Base-by-base conservation (phyloP, 2,797 vertebrate species). In the Gastrophryne carolinensis region DNA sequence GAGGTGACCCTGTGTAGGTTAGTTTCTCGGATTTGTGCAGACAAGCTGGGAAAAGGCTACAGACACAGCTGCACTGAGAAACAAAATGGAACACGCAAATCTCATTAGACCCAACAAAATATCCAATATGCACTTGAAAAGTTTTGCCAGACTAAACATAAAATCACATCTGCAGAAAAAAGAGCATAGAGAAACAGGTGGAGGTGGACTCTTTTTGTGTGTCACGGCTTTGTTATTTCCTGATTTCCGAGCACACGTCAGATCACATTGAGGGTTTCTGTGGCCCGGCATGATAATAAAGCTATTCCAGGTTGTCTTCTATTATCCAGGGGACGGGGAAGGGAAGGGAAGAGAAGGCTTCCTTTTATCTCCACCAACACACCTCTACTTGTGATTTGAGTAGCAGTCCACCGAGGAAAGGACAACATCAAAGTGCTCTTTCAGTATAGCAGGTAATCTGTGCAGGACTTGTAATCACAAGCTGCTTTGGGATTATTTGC, bases 311-410 rank as follows among this genome's bases (percentile, higher is more conserved):
- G 57, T 30, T 69, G 24, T 50, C 41, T 30, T 19, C 30, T 57
- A 70, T 65, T 77, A 58, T 34, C 52, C 62, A 11, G 49, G 60
- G 50, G 53, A 49, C 37, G 4, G 32, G n/a, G 41, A 37, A 21
- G 32, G n/a, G 41, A 37, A 21, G 5, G 37, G 65, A 53, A 54
- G 24, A 75, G 26, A 75, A 68, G 39, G 60, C 44, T 53, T n/a
- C 39, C 68, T 72, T 78, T 78, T 57, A 66, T 78, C 75, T 72
- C 21, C 17, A 30, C n/a, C 66, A 65, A 56, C 75, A 66, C 62
- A 72, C 68, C 68, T 58, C 57, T 17, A 49, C 66, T 70, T 70
- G 47, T 77, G 74, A 77, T 70, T 37, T 61, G 34, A 53, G 35
- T 11, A 15, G 66, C 60, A 61, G 30, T 32, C 67, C 60, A 63